Conservation (phyloP, 1,140 invertebrate genomes). For the Drosophila prosaltans region DNA sequence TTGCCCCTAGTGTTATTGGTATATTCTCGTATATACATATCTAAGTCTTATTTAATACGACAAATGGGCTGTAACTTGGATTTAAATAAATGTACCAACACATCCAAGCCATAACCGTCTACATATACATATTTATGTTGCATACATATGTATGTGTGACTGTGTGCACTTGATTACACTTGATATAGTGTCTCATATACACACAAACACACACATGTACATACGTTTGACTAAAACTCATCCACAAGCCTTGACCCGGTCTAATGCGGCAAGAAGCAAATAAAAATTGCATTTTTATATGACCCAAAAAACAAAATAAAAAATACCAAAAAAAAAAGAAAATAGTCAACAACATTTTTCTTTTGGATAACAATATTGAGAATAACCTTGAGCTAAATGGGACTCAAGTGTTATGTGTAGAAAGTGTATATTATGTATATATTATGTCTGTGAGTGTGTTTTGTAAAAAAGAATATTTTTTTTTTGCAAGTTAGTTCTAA, state of each 20-base stretch:
- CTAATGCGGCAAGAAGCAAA: slow-evolving; percentile 41
- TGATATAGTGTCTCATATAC: slow-evolving; percentile 33
- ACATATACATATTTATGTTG: background rate
- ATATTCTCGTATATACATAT: slow-evolving; percentile 31
- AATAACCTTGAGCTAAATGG: slow-evolving; percentile 12
- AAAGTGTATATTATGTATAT: background rate
- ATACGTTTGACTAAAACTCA: slow-evolving; percentile 4
- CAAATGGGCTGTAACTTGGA: slow-evolving; percentile 73
- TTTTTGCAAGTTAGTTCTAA: too few relatives aligned
- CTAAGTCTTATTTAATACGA: slow-evolving; percentile 78
- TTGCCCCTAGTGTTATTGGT: slow-evolving; percentile 20
- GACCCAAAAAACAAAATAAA: slow-evolving; percentile 16
- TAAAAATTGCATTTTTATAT: slow-evolving; percentile 55
- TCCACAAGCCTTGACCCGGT: slow-evolving; percentile 39
- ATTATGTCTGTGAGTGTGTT: background rate
- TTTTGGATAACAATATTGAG: slow-evolving; percentile 14
- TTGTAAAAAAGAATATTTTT: background rate
- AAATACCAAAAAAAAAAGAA: background rate
- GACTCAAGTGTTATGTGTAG: background rate
- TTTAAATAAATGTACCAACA: slow-evolving; percentile 73
- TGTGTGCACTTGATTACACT: slow-evolving; percentile 53
- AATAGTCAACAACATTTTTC: slow-evolving; percentile 1
- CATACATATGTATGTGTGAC: background rate
- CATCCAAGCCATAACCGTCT: slow-evolving; percentile 30
- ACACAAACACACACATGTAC: background rate